phyloP scores from a whole-genome alignment of 2,888 invertebrate genomes.

The Theodoxus fluviatilis region DNA sequence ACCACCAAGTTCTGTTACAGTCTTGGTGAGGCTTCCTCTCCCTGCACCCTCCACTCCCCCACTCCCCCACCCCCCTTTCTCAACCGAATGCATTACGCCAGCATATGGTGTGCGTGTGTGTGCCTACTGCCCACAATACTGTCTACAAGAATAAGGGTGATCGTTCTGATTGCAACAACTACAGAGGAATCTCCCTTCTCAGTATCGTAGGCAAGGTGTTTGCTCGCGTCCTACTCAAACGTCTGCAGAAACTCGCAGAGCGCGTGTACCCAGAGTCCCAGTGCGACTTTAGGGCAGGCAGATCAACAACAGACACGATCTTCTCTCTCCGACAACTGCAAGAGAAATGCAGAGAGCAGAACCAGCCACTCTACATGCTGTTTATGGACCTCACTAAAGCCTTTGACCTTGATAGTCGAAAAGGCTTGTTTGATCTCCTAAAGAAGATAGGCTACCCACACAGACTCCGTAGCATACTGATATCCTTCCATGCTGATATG shows the following conservation, averaged over 20 bases:
- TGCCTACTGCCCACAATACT: no score
- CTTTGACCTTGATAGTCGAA: conserved; percentile 23
- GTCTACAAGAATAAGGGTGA: conserved; percentile 38
- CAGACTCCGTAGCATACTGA: conserved; percentile 25
- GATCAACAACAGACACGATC: conserved; percentile 31
- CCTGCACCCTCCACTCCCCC: no score
- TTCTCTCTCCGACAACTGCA: conserved; percentile 26
- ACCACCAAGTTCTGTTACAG: no score
- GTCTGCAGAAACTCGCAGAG: conserved; percentile 28
- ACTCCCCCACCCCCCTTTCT: no score
- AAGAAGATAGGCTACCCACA: conserved; percentile 21
- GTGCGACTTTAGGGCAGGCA: conserved; percentile 31
- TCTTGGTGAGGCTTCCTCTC: no score
- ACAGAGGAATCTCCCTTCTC: conserved; percentile 34
- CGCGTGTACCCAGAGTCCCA: conserved; percentile 35
- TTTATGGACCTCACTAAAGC: conserved; percentile 35
- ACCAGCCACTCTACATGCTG: conserved; percentile 29
- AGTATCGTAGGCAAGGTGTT: conserved; percentile 20
- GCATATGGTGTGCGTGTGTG: no score
- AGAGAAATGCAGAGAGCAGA: conserved; percentile 29
- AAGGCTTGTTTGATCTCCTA: conserved; percentile 31
- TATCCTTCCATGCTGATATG: conserved; percentile 32
- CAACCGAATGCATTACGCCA: no score
- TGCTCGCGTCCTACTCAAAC: neutral
- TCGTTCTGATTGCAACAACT: conserved; percentile 34